These are phyloP conservation scores for Neria commutata DNA, from an alignment of 2,888 invertebrate species.

Conservation along the genomic window DNA sequence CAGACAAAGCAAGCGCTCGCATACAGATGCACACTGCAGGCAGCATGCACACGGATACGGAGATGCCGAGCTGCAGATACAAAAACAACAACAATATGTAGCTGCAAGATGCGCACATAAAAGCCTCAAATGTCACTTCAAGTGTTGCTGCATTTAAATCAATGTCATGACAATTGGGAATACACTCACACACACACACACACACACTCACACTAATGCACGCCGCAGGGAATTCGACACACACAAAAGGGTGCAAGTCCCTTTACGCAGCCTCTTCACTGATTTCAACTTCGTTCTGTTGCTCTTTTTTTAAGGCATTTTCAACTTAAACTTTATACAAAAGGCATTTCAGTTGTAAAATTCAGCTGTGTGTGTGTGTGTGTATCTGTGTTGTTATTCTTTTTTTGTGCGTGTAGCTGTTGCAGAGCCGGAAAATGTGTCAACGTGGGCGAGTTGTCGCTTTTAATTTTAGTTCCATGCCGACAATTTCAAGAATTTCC, in stretches of 20 bases:
- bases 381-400: not conserved
- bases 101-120: conserved; percentile 24
- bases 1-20: conserved; percentile 34
- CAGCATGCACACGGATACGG: conserved; percentile 25
- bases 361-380: not conserved
- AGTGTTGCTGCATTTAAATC: conserved; percentile 50
- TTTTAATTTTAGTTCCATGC: not conserved
- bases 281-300: not conserved
- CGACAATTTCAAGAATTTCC: not conserved
- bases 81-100: not conserved
- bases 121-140: conserved; percentile 44
- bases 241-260: too few relatives aligned
- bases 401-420: conserved; percentile 6
- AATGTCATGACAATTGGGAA: conserved; percentile 40
- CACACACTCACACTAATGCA: too few relatives aligned
- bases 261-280: too few relatives aligned
- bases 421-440: conserved; percentile 39
- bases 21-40: conserved; percentile 46
- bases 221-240: too few relatives aligned
- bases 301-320: not conserved
- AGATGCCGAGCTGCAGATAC: conserved; percentile 15
- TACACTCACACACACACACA: conserved; percentile 7
- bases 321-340: too few relatives aligned
- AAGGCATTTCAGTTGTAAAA: too few relatives aligned
- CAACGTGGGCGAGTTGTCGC: conserved; percentile 40